Evolutionary conservation across 2,797 vertebrate species (phyloP).

Genomic region (Sphenodon punctatus): DNA sequence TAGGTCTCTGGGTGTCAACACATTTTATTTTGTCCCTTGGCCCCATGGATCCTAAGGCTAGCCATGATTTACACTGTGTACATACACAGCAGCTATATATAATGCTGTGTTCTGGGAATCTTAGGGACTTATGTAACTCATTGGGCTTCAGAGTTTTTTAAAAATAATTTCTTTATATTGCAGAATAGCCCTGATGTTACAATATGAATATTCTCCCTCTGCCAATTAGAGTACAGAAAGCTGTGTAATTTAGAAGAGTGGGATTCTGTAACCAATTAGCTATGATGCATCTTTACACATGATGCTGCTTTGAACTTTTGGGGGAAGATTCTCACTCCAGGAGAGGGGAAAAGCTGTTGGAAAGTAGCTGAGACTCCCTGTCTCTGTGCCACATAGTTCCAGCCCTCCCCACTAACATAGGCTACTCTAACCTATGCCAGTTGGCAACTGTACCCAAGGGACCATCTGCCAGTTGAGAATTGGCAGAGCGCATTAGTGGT

Average conservation of each 20-base stretch:
- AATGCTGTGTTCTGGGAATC: too few relatives aligned
- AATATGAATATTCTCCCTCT: not conserved
- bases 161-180: too few relatives aligned
- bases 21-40: too few relatives aligned
- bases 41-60: too few relatives aligned
- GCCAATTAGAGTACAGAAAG: too few relatives aligned
- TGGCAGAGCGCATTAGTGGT: not conserved
- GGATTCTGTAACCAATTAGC: not conserved
- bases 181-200: not conserved
- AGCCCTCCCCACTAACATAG: accelerated
- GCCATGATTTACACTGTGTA: too few relatives aligned
- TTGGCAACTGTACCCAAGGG: not conserved
- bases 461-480: not conserved
- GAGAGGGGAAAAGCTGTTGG: not conserved
- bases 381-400: not conserved
- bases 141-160: too few relatives aligned
- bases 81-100: too few relatives aligned
- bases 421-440: not conserved
- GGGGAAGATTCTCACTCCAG: not conserved
- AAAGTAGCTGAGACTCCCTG: accelerated
- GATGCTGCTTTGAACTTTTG: too few relatives aligned
- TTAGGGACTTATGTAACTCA: accelerated
- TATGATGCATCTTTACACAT: not conserved
- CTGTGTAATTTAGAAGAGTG: not conserved
- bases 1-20: too few relatives aligned